Evolutionary conservation across 2,888 invertebrate genomes (phyloP).

Genomic region (Amphipyra tragopoginis): DNA sequence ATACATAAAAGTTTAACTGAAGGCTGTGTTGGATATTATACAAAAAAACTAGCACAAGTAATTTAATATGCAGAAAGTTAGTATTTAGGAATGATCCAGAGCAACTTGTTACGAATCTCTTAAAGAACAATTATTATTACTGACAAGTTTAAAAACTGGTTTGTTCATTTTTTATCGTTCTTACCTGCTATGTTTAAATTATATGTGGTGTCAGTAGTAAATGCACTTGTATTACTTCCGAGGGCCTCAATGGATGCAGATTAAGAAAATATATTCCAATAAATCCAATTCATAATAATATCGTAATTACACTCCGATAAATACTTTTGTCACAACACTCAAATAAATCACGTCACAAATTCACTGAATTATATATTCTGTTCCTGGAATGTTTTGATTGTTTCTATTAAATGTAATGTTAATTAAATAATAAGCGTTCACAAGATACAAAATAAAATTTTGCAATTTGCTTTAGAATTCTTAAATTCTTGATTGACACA

Average conservation of each 20-base stretch:
- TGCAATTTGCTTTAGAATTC: conserved; percentile 10
- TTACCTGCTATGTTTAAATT: conserved; percentile 36
- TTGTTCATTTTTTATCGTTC: conserved; percentile 11
- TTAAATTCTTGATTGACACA: conserved; percentile 4
- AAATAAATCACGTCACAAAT: conserved; percentile 23
- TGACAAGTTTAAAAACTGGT: conserved; percentile 24
- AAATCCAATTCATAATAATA: conserved; percentile 39
- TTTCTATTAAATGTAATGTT: neutral
- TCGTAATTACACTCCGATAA: conserved; percentile 29
- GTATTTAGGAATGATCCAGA: neutral
- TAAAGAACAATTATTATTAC: neutral
- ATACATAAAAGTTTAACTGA: neutral
- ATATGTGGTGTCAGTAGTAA: conserved; percentile 12
- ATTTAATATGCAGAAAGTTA: conserved; percentile 5
- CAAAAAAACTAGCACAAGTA: no score
- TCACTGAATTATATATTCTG: conserved; percentile 28
- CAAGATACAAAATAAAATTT: conserved; percentile 7
- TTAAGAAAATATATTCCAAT: conserved; percentile 30
- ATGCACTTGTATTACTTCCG: conserved; percentile 24
- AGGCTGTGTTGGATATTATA: no score
- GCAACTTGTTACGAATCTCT: neutral
- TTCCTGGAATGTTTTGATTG: conserved; percentile 33
- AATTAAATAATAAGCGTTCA: no score
- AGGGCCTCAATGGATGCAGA: conserved; percentile 22
- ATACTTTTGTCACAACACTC: conserved; percentile 18